Evolutionary conservation across 2,797 vertebrate genomes (phyloP), one percentile per base, ranked within the genome.

Genomic region (Buphagus erythrorhynchus): DNA sequence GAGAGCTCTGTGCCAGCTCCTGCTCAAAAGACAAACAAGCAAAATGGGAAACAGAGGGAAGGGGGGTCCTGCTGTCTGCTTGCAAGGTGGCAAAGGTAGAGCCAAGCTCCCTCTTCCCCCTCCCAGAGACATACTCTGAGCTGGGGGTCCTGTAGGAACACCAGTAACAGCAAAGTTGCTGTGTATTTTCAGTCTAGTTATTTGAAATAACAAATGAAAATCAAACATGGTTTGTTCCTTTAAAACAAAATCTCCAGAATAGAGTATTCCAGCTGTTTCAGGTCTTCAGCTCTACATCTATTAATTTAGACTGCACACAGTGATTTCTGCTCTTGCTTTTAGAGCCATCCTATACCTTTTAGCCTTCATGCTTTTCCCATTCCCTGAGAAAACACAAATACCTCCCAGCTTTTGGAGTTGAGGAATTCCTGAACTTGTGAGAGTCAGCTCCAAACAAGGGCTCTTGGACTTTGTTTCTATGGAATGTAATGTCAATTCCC

Each of bases 241-340:
- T 87, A 89, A 87, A 84, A 54, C 14, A 75, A 78, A 78, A 69
- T 51, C 17, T 84, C 45, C 1, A 2, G n/a, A 82, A 33, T 66
- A 85, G 89, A 68, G 46, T 58, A 21, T 42, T 79, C 42, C 77
- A 94, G 51, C 74, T 96, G 74, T 87, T 94, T 85, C 51, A 72
- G 43, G 33, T 75, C 71, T 75, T 87, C 58, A 79, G 28, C 25
- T 61, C 14, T 71, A 16, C 43, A 52, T 74, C 62, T 71, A 20
- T 52, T 65, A 5, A 52, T 38, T 87, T 54, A 81, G 77, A 82
- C 92, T 55, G 25, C 62, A 81, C 26, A 25, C 45, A 19, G 45
- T 65, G 42, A 68, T 51, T 91, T 92, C 77, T 92, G 38, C 20
- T 63, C 24, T 91, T 91, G n/a, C 25, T 42, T 86, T 89, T 68